A percentile compares a stretch with the other conserved stretches of the same genome.
phyloP scores from a whole-genome alignment of 2,797 vertebrate genomes.

The Harpagifer antarcticus region DNA sequence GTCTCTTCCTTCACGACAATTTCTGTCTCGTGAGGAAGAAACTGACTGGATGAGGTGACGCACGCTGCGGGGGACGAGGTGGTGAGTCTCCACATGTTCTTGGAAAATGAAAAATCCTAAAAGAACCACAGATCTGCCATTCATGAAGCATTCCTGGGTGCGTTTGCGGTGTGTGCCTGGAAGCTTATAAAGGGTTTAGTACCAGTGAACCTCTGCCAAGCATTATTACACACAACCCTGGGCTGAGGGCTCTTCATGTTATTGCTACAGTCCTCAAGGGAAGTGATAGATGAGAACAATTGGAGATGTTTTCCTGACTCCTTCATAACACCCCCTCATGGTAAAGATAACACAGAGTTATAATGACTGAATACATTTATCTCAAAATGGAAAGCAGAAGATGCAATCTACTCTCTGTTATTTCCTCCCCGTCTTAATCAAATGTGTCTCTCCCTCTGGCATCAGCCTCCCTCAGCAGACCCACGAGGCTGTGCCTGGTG shows the following conservation, averaged over 20 bases:
- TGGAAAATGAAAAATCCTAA: constrained; percentile 42
- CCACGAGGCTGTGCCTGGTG: constrained; percentile 19
- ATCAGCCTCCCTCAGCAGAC: constrained; percentile 9
- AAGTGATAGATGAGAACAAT: constrained; percentile 55
- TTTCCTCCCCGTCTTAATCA: constrained; percentile 57
- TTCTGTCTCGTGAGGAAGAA: constrained; percentile 44
- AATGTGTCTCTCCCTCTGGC: constrained; percentile 52
- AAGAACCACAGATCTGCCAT: constrained; percentile 66
- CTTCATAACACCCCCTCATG: constrained; percentile 35
- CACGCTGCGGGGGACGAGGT: constrained; percentile 52
- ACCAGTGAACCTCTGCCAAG: constrained; percentile 52
- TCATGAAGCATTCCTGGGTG: constrained; percentile 70
- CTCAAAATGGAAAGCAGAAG: constrained; percentile 35
- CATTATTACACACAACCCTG: constrained; percentile 46
- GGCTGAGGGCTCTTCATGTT: constrained; percentile 47
- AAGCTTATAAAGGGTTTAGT: constrained; percentile 71
- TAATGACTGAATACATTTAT: constrained; percentile 36
- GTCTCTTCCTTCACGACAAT: constrained; percentile 30
- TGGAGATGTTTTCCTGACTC: constrained; percentile 52
- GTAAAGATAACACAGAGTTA: constrained; percentile 51
- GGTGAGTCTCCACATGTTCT: constrained; percentile 62
- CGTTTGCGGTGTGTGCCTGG: constrained; percentile 52
- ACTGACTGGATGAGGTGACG: constrained; percentile 74
- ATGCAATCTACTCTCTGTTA: constrained; percentile 28
- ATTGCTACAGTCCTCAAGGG: constrained; percentile 46